Evolutionary conservation across 2,797 vertebrate species (phyloP).

Genomic region (Antrozous pallidus): DNA sequence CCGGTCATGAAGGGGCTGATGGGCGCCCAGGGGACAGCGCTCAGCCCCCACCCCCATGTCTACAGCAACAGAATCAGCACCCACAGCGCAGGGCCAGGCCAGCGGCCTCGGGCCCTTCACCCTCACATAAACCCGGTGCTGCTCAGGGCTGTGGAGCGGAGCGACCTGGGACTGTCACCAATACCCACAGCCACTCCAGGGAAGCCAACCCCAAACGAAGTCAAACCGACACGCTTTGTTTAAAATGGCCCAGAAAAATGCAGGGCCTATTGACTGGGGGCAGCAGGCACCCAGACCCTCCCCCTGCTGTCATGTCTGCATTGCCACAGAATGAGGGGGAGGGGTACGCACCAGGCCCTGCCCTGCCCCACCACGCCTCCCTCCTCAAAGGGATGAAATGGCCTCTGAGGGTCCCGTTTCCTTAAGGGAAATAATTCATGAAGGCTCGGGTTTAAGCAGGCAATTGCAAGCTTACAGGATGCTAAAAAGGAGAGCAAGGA

Average conservation of each 20-base stretch:
- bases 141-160: fast-evolving
- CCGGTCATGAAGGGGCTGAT: fast-evolving
- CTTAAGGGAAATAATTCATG: not conserved
- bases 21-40: fast-evolving
- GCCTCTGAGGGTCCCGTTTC: not conserved
- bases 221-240: not conserved
- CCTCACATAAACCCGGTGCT: not conserved
- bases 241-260: not conserved
- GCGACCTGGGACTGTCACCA: not conserved
- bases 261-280: not conserved
- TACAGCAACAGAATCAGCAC: not conserved
- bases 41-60: not conserved
- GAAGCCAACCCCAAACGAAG: not conserved
- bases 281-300: not conserved
- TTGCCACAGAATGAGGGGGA: not conserved
- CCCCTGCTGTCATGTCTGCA: not conserved
- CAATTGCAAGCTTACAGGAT: not conserved
- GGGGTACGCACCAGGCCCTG: not conserved
- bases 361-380: no score
- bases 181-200: not conserved
- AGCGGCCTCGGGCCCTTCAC: fast-evolving
- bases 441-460: not conserved
- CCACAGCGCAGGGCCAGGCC: not conserved
- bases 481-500: not conserved
- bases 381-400: not conserved